These are phyloP conservation scores for Iselma pallidipennis DNA, from an alignment of 2,888 invertebrate species.

Conservation along the genomic window DNA sequence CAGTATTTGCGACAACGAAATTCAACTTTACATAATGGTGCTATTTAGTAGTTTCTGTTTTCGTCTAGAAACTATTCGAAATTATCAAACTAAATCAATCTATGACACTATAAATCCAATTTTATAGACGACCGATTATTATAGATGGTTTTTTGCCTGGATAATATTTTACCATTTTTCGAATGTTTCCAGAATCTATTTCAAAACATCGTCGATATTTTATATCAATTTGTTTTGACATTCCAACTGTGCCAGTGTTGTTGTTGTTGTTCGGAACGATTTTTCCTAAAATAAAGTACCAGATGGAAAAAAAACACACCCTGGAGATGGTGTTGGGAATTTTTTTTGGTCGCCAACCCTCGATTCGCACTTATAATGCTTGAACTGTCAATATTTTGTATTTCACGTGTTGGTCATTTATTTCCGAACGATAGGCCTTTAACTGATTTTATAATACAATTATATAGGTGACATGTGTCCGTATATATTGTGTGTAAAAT, in stretches of 20 bases:
- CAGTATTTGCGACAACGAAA: too few relatives aligned
- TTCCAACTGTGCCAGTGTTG: neutral
- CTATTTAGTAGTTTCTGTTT: too few relatives aligned
- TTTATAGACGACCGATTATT: too few relatives aligned
- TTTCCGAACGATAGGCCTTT: neutral
- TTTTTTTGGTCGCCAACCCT: too few relatives aligned
- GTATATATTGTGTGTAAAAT: conserved; percentile 7
- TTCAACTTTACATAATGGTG: too few relatives aligned
- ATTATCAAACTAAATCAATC: too few relatives aligned
- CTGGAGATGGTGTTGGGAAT: neutral
- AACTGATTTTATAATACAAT: conserved; percentile 12
- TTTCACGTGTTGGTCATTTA: neutral
- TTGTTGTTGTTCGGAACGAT: neutral
- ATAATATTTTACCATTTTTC: too few relatives aligned
- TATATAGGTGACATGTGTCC: neutral
- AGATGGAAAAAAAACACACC: neutral
- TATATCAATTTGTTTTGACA: neutral
- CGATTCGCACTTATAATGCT: too few relatives aligned
- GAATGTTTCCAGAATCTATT: neutral
- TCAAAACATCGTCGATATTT: neutral
- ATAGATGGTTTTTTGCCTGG: neutral
- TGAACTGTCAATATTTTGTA: too few relatives aligned
- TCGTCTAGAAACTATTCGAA: too few relatives aligned
- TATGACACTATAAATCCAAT: too few relatives aligned
- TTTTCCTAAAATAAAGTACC: neutral